phyloP scores from a whole-genome alignment of 2,888 invertebrate species.

The Sympetrum striolatum region DNA sequence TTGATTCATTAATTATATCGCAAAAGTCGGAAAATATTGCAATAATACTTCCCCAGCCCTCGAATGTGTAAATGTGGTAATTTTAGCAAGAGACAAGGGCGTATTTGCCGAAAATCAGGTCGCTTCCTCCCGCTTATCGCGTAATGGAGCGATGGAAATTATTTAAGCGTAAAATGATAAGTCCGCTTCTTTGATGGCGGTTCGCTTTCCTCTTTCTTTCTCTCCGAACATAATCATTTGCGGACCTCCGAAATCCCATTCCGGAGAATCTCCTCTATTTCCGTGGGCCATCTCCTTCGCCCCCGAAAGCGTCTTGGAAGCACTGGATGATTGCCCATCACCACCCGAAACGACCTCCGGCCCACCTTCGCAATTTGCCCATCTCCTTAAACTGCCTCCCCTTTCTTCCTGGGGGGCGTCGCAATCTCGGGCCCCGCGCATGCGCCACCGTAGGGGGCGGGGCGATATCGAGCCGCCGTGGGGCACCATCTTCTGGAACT shows the following conservation, averaged over 20 bases:
- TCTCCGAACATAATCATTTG: neutral
- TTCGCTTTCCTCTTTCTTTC: neutral
- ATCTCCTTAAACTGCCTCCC: constrained; percentile 26
- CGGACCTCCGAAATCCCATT: neutral
- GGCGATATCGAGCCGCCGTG: constrained; percentile 19
- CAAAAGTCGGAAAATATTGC: too few species aligned
- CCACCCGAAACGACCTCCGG: constrained; percentile 40
- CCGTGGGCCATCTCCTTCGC: neutral
- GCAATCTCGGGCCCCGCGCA: neutral
- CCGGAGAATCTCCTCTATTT: neutral
- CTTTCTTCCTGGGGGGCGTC: neutral
- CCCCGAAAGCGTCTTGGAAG: neutral
- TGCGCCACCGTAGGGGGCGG: constrained; percentile 10
- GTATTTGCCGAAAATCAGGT: too few species aligned
- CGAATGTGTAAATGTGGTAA: too few species aligned
- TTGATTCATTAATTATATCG: too few species aligned
- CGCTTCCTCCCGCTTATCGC: neutral
- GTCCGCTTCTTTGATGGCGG: neutral
- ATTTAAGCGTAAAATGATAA: neutral
- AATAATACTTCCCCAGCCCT: too few species aligned
- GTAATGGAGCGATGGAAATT: neutral
- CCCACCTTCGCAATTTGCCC: constrained; percentile 45
- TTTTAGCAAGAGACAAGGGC: too few species aligned
- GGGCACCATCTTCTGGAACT: constrained; percentile 33
- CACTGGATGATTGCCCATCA: constrained; percentile 49